A percentile compares a stretch with the other conserved stretches of the same genome.
phyloP scores from a whole-genome alignment of 2,113 vertebrate species.

The Peromyscus californicus region DNA sequence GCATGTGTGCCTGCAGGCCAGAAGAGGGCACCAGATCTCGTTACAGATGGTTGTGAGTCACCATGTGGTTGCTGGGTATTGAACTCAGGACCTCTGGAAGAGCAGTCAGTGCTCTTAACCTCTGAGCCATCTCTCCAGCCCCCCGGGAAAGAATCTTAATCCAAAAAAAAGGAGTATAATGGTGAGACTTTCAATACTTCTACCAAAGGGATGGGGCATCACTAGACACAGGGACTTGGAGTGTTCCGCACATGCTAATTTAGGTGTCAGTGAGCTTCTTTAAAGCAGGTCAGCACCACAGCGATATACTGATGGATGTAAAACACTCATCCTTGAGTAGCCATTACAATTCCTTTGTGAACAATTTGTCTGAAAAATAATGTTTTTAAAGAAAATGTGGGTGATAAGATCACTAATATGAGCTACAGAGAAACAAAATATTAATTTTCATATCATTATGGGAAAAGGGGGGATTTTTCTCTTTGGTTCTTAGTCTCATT shows the following conservation, averaged over 20 bases:
- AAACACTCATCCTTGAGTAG: not conserved
- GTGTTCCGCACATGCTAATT: not conserved
- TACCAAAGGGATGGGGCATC: not conserved
- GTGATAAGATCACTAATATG: not conserved
- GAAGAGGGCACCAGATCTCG: too few species aligned
- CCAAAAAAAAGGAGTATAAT: not conserved
- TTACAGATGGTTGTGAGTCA: too few species aligned
- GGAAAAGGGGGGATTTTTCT: not conserved
- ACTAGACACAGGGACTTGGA: not conserved
- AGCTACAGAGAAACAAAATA: conserved; percentile 32
- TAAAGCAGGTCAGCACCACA: not conserved
- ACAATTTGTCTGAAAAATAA: not conserved
- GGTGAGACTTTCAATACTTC: not conserved
- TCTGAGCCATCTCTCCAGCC: too few species aligned
- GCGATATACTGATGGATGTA: not conserved
- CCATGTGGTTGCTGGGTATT: too few species aligned
- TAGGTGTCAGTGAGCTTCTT: not conserved
- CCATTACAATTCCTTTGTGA: not conserved
- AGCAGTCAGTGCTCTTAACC: too few species aligned
- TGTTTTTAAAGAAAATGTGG: not conserved
- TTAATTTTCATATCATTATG: not conserved
- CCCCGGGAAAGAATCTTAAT: not conserved
- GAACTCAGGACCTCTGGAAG: too few species aligned
- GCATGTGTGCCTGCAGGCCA: too few species aligned
- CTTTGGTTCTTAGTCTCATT: not conserved